Base-by-base conservation (phyloP, 2,888 invertebrate species). In the Macrostomum cliftonense region DNA sequence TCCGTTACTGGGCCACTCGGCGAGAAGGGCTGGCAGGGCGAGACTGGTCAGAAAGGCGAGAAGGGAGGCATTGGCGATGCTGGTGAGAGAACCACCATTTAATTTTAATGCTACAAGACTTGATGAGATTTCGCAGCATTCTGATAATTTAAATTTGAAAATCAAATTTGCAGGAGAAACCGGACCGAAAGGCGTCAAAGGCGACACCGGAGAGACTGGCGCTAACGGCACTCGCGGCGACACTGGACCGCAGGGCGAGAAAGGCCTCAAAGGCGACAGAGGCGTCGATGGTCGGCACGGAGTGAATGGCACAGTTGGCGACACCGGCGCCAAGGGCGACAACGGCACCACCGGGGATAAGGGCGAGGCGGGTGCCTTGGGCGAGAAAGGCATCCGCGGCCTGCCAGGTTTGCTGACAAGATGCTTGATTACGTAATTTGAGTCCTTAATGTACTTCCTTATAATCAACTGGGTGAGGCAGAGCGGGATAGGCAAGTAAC, bases 371-470 rank as follows among this genome's bases (percentile, higher is more conserved):
- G 48, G 48, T 9, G 21, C n/a, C 4, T 19, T 45, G 28, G 48
- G 48, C 9, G 48, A 47, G 36, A 46, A 47, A n/a, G 48, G 48
- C n/a, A 21, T 28, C 12, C 47, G 48, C 7, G 48, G 48, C n/a
- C 5, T 20, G 12, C 14, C n/a, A 9, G 48, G 48, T 28, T 47
- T 49, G 12, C 28, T 28, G 28, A 9, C 5, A 28, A 9, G 4
- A 9, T 28, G 4, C 4, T 28, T 9, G 28, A 28, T 28, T 9
- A 9, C n/a, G n/a, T n/a, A n/a, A n/a, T n/a, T n/a, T n/a, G n/a
- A n/a, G n/a, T n/a, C n/a, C n/a, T n/a, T n/a, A n/a, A n/a, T n/a
- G n/a, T n/a, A n/a, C n/a, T n/a, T n/a, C n/a, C n/a, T n/a, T n/a
- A n/a, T n/a, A n/a, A n/a, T n/a, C n/a, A n/a, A n/a, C n/a, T n/a